phyloP scores from a whole-genome alignment of 2,888 invertebrate genomes.

The Calliopum simillimum region DNA sequence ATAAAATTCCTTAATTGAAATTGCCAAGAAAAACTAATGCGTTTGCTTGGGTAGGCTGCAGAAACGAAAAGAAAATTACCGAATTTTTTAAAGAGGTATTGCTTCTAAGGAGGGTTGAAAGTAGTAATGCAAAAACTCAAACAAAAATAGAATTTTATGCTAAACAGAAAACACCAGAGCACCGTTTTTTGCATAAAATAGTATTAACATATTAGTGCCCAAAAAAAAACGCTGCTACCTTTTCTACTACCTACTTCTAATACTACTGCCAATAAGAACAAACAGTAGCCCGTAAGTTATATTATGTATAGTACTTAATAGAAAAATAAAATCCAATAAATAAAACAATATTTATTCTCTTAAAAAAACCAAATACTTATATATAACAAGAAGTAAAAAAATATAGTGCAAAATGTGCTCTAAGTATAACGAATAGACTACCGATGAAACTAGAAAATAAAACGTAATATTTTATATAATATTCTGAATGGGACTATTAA shows the following conservation, averaged over 20 bases:
- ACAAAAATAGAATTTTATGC: constrained; percentile 12
- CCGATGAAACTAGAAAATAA: not conserved
- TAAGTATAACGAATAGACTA: not conserved
- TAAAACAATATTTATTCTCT: not conserved
- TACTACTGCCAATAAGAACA: constrained; percentile 67
- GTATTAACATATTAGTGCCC: constrained; percentile 33
- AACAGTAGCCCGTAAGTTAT: constrained; percentile 65
- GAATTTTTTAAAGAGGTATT: constrained; percentile 1
- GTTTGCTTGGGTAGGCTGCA: constrained; percentile 61
- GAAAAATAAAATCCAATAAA: constrained; percentile 33
- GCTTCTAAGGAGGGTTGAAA: constrained; percentile 26
- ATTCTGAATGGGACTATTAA: constrained; percentile 68
- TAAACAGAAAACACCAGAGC: constrained; percentile 57
- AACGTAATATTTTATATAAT: constrained; percentile 41
- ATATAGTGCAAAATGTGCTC: not conserved
- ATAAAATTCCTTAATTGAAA: constrained; percentile 9
- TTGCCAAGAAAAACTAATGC: constrained; percentile 39
- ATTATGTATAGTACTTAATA: constrained; percentile 15
- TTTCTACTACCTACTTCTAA: constrained; percentile 40
- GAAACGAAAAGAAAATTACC: constrained; percentile 24
- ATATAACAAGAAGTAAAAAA: not conserved
- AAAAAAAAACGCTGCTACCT: constrained; percentile 41
- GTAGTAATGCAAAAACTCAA: constrained; percentile 33
- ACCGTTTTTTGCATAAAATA: constrained; percentile 51
- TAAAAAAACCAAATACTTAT: not conserved